Evolutionary conservation across 2,888 invertebrate species (phyloP).

Genomic region (Psococerastis gibbosa): DNA sequence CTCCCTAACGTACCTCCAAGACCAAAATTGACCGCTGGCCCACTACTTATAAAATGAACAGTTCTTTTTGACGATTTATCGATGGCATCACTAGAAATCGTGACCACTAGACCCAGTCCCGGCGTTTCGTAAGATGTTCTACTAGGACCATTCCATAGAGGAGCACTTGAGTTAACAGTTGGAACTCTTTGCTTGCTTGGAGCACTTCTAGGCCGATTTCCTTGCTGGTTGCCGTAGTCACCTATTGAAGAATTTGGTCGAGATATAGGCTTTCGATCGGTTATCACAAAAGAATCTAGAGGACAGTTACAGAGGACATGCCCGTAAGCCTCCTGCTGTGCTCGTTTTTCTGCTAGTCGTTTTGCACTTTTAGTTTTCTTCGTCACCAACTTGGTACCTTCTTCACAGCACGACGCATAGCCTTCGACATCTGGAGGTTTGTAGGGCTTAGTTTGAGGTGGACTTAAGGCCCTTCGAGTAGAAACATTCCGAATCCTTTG

Average conservation of each 20-base stretch:
- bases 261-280: not conserved
- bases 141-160: conserved; percentile 1
- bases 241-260: conserved; percentile 7
- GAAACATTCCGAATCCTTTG: not conserved
- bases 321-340: not conserved
- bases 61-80: conserved; percentile 6
- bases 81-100: conserved; percentile 4
- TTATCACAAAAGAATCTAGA: not conserved
- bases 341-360: not conserved
- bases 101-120: conserved; percentile 2
- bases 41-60: conserved; percentile 7
- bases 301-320: conserved; percentile 1
- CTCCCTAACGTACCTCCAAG: conserved; percentile 4
- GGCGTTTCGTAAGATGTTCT: not conserved
- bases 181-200: not conserved
- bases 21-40: conserved; percentile 6
- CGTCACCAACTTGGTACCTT: conserved; percentile 1
- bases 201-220: not conserved
- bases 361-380: conserved; percentile 5
- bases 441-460: not conserved
- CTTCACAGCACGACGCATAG: conserved; percentile 7
- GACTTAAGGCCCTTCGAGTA: not conserved
- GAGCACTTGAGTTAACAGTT: not conserved
- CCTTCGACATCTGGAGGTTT: conserved; percentile 1
- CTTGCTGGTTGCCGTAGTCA: not conserved